Conservation (phyloP, 2,888 invertebrate genomes). For the Oscheius myriophilus region DNA sequence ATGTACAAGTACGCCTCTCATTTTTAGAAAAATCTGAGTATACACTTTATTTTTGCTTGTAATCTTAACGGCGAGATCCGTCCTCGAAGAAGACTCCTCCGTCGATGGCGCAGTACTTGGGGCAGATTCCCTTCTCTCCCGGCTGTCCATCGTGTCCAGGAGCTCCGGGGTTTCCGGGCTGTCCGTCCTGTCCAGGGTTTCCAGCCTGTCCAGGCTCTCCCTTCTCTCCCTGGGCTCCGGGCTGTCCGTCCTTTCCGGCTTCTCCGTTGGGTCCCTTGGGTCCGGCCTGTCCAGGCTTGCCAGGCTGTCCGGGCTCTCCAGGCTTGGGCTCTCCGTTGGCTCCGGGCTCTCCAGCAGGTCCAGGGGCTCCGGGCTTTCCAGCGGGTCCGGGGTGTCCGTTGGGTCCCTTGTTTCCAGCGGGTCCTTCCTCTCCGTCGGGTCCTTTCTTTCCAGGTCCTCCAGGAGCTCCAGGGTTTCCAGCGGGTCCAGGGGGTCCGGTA, state of each 20-base stretch:
- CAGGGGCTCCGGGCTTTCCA: conserved; percentile 34
- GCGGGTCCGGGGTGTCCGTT: conserved; percentile 53
- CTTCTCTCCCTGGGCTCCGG: conserved; percentile 51
- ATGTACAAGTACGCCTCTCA: no score
- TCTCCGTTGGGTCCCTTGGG: conserved; percentile 48
- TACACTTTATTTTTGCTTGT: neutral
- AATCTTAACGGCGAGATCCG: conserved; percentile 63
- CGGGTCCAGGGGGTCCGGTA: conserved; percentile 56
- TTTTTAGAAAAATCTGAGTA: no score
- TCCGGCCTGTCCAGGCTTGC: conserved; percentile 52
- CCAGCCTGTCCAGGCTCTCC: conserved; percentile 52
- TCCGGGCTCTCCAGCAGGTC: conserved; percentile 46
- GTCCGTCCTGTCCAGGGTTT: conserved; percentile 53
- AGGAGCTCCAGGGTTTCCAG: conserved; percentile 52
- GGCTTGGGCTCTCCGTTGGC: conserved; percentile 45
- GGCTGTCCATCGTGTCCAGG: conserved; percentile 27
- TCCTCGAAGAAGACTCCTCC: conserved; percentile 70
- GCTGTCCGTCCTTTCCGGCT: conserved; percentile 48
- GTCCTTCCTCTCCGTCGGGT: conserved; percentile 37
- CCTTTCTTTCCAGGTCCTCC: conserved; percentile 43
- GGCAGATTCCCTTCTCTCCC: conserved; percentile 61
- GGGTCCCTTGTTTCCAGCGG: conserved; percentile 37
- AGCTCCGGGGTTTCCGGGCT: conserved; percentile 43
- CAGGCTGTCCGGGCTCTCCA: conserved; percentile 50
- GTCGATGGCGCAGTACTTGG: conserved; percentile 59